phyloP scores from a whole-genome alignment of 2,888 invertebrate genomes.

The Lamproptera curius region DNA sequence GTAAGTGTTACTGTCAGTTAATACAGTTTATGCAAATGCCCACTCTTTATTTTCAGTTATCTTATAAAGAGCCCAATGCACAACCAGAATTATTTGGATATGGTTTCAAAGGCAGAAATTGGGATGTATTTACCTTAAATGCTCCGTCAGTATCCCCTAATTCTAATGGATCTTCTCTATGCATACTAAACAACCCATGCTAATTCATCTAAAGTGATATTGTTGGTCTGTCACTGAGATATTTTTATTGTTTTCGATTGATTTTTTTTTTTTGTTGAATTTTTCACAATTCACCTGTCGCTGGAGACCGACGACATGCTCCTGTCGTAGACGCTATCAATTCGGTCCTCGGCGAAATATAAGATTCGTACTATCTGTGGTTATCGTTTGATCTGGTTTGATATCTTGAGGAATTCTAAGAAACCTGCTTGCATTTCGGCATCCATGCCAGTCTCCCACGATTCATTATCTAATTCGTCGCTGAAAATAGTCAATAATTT shows the following conservation, averaged over 20 bases:
- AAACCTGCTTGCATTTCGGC: constrained; percentile 73
- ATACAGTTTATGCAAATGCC: constrained; percentile 1
- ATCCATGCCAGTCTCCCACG: constrained; percentile 75
- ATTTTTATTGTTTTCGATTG: constrained; percentile 62
- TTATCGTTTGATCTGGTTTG: constrained; percentile 76
- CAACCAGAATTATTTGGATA: constrained; percentile 4
- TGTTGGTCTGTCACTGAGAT: constrained; percentile 42
- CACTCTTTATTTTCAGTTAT: constrained; percentile 1
- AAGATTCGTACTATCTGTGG: constrained; percentile 34
- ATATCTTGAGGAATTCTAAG: constrained; percentile 73
- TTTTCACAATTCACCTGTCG: constrained; percentile 47
- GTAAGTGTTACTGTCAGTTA: constrained; percentile 12
- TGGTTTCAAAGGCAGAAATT: constrained; percentile 3
- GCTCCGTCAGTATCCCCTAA: constrained; percentile 4
- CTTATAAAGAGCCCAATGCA: constrained; percentile 7
- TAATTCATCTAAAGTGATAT: constrained; percentile 35
- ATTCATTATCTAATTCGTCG: constrained; percentile 69
- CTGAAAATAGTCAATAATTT: constrained; percentile 35
- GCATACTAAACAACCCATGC: constrained; percentile 5
- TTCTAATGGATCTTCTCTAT: constrained; percentile 9
- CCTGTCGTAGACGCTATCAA: too few species aligned
- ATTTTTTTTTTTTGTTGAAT: constrained; percentile 58
- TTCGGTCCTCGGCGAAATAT: constrained; percentile 40
- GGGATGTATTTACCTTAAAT: constrained; percentile 2
- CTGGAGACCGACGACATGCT: constrained; percentile 37